Base-by-base conservation (phyloP, 1,140 invertebrate species). In the Drosophila santomea region DNA sequence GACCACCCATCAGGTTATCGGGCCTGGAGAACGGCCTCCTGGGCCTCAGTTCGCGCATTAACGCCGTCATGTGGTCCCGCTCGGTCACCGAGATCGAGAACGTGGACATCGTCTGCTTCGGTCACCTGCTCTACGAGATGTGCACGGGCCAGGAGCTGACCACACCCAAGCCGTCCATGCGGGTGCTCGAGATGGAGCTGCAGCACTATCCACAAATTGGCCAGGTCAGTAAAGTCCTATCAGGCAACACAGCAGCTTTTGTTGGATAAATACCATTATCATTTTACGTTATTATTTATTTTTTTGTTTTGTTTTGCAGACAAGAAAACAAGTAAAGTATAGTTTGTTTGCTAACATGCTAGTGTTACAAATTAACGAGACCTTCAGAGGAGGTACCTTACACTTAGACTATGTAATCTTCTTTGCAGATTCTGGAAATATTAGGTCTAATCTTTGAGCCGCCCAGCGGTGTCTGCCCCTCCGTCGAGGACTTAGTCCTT, bases 61-160 rank as follows among this genome's bases (percentile, higher is more conserved):
- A 75, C 93, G 94, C 72, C 82, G 93, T 85, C 45, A 93, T 78
- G 83, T 93, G 66, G 93, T 94, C 56, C 80, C 93, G 77, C 52
- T 93, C 94, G 44, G 94, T 94, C 25, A 94, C 94, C 48, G 94
- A 95, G 7, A 93, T 95, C 55, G 93, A 93, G 80, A 92, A 92
- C 80, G 92, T 94, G 20, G 97, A 97, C 91, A 95, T 95, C 1
- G 93, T 98, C 58, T 96, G 95, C 64, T 97, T 98, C 86, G 95
- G 95, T 4, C 96, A 97, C 91, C 94, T 98, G 77, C 93, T 98
- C 35, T 98, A 97, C 93, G 97, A 98, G 93, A 98, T 98, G 97
- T 96, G 96, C 82, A 95, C 96, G 23, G 97, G 97, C 36, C 96
- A 96, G 73, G 97, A 97, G 84, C 93, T 98, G 48, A 94, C 95